Conservation (phyloP, 2,113 vertebrate genomes). For the Urocitellus parryii region DNA sequence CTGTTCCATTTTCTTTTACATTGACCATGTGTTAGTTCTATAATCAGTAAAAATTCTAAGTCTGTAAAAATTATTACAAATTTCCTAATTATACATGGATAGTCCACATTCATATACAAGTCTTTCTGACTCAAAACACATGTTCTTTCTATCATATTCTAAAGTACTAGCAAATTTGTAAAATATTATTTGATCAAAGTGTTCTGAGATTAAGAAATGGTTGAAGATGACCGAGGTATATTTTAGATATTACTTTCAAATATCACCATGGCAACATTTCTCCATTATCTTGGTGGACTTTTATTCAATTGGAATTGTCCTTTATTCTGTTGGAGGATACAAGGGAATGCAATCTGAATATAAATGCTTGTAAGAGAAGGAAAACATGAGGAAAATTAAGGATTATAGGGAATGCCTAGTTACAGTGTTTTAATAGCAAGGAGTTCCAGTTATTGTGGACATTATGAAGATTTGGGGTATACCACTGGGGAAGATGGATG, state of each 20-base stretch:
- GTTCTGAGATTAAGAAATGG: conserved; percentile 33
- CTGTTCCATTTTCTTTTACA: not conserved
- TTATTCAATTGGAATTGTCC: not conserved
- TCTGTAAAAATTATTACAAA: not conserved
- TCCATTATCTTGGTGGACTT: not conserved
- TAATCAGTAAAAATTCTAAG: conserved; percentile 19
- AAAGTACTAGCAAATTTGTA: not conserved
- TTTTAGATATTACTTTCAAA: not conserved
- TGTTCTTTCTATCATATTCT: not conserved
- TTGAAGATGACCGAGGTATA: conserved; percentile 1
- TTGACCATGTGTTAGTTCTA: not conserved
- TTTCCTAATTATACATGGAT: not conserved
- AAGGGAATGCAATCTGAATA: not conserved
- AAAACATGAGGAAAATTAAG: not conserved
- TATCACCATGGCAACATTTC: conserved; percentile 11
- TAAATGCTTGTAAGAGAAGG: not conserved
- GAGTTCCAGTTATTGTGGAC: not conserved
- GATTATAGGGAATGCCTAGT: not conserved
- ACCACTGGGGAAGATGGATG: not conserved
- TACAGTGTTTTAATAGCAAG: not conserved
- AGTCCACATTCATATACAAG: not conserved
- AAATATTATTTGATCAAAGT: conserved; percentile 46
- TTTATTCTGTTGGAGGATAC: not conserved
- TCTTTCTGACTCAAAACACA: not conserved
- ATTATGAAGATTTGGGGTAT: not conserved